phyloP scores from a whole-genome alignment of 2,797 vertebrate species.

The Sylvilagus floridanus region DNA sequence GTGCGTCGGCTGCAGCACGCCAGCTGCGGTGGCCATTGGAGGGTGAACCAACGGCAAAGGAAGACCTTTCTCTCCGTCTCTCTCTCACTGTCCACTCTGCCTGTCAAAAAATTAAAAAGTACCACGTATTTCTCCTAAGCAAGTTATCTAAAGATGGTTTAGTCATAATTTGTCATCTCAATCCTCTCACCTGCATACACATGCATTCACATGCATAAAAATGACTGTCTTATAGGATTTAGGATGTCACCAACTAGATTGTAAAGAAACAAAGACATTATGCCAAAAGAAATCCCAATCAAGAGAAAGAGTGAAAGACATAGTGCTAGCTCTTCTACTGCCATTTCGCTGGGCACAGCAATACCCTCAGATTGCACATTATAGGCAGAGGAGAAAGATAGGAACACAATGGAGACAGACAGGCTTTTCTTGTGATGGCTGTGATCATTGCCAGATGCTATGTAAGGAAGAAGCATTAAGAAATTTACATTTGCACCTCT shows the following conservation, averaged over 20 bases:
- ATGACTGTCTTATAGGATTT: background rate
- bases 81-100: no score
- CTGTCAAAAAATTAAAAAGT: no score
- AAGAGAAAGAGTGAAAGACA: background rate
- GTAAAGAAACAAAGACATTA: background rate
- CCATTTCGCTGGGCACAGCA: background rate
- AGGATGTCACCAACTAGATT: background rate
- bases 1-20: no score
- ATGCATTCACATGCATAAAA: background rate
- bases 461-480: background rate
- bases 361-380: background rate
- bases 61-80: no score
- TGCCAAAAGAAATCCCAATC: background rate
- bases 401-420: background rate
- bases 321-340: rapidly evolving
- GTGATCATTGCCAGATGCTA: background rate
- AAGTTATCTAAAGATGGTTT: background rate
- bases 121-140: background rate
- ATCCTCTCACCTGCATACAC: rapidly evolving
- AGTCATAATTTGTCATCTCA: background rate
- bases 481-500: background rate
- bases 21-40: no score
- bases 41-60: no score
- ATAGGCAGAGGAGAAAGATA: background rate
- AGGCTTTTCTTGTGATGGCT: background rate